A percentile compares a stretch with the other conserved stretches of the same genome.
Evolutionary conservation across 2,113 vertebrate species (phyloP).

Genomic region (Spilogale gracilis): DNA sequence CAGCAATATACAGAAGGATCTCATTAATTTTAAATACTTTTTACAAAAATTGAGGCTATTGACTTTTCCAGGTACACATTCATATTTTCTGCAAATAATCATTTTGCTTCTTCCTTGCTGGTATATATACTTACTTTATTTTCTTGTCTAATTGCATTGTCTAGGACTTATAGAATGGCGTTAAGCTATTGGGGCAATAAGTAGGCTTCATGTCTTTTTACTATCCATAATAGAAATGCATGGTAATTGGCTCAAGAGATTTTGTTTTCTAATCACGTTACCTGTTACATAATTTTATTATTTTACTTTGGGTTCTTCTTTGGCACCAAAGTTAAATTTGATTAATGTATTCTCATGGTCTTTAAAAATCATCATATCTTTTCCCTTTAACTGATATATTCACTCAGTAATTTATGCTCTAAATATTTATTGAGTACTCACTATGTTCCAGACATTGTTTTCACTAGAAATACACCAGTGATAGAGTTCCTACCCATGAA

Average conservation of each 20-base stretch:
- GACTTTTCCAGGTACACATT: not conserved
- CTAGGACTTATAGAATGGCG: not conserved
- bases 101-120: not conserved
- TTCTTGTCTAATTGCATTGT: conserved; percentile 59
- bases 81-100: conserved; percentile 19
- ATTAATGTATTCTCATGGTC: not conserved
- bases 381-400: not conserved
- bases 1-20: not conserved
- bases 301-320: conserved; percentile 44
- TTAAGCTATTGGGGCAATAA: not conserved
- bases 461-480: not conserved
- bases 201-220: not conserved
- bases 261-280: conserved; percentile 11
- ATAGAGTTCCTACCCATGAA: not conserved
- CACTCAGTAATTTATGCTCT: not conserved
- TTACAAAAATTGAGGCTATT: not conserved
- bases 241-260: not conserved
- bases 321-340: conserved; percentile 42
- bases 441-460: not conserved
- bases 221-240: not conserved
- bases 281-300: conserved; percentile 4
- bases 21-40: not conserved
- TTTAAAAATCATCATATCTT: conserved; percentile 19
- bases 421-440: not conserved
- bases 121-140: conserved; percentile 24